Conservation (phyloP, 2,888 invertebrate genomes). For the Dynastes grantii region DNA sequence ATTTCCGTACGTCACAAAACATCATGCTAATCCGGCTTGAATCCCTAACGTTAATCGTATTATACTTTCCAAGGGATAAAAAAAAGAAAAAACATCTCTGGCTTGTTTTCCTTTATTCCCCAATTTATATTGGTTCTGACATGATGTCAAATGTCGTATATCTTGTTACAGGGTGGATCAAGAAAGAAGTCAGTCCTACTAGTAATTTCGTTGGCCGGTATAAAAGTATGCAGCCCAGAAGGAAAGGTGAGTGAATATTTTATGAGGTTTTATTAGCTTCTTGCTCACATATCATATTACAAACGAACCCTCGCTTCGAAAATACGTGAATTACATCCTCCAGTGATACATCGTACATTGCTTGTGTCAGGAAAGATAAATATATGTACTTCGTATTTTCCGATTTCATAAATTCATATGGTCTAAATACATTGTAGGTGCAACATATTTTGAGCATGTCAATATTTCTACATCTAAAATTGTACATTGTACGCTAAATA, state of each 20-base stretch:
- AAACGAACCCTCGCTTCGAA: not conserved
- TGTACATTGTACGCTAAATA: too few relatives aligned
- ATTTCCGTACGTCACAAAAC: too few relatives aligned
- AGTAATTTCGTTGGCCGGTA: constrained; percentile 83
- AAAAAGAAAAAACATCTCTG: not conserved
- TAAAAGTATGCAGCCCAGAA: constrained; percentile 88
- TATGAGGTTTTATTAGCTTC: constrained; percentile 21
- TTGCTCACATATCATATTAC: constrained; percentile 26
- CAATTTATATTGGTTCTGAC: constrained; percentile 20
- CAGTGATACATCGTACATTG: too few relatives aligned
- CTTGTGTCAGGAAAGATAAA: too few relatives aligned
- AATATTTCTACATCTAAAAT: too few relatives aligned
- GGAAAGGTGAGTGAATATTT: constrained; percentile 78
- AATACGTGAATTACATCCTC: not conserved
- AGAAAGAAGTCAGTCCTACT: constrained; percentile 81
- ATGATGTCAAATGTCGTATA: constrained; percentile 24
- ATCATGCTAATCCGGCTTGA: not conserved
- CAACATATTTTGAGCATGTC: too few relatives aligned
- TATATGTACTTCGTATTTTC: too few relatives aligned
- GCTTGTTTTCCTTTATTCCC: constrained; percentile 12
- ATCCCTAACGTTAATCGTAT: not conserved
- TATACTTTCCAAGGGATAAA: not conserved
- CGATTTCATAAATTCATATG: too few relatives aligned
- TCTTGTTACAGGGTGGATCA: constrained; percentile 76
- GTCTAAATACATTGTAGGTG: too few relatives aligned